phyloP scores from a whole-genome alignment of 92 coral and sea anemone genomes.

The Chrysogorgia sp. region DNA sequence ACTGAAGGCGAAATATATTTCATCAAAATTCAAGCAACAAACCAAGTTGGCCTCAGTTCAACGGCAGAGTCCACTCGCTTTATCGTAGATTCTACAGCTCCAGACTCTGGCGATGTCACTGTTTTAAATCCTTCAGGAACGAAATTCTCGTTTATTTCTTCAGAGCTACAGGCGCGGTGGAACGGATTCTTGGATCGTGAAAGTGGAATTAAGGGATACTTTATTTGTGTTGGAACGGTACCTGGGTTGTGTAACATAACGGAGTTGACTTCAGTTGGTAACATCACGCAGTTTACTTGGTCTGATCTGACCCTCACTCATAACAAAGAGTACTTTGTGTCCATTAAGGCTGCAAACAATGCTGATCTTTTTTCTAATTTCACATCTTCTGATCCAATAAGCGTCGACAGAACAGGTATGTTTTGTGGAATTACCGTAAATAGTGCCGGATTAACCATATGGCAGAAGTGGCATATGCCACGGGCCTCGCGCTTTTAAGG shows the following conservation, averaged over 20 bases:
- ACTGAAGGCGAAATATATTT: conserved; percentile 76
- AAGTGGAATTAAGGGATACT: conserved; percentile 62
- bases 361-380: conserved; percentile 71
- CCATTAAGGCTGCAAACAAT: conserved; percentile 71
- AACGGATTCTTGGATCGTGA: conserved; percentile 86
- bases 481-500: too few species aligned
- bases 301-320: conserved; percentile 53
- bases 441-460: not conserved
- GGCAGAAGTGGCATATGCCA: too few species aligned
- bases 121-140: conserved; percentile 45
- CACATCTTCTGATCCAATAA: conserved; percentile 79
- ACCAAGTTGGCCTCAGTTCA: conserved; percentile 69
- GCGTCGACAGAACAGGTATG: conserved; percentile 81
- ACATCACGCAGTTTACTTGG: conserved; percentile 58
- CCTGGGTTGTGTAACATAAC: conserved; percentile 66
- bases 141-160: conserved; percentile 59
- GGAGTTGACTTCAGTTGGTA: conserved; percentile 63
- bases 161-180: conserved; percentile 73
- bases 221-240: conserved; percentile 75
- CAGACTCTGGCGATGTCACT: conserved; percentile 64
- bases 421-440: not conserved
- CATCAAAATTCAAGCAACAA: conserved; percentile 73
- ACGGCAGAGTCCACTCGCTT: conserved; percentile 70
- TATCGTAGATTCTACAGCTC: conserved; percentile 78
- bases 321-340: conserved; percentile 71